Evolutionary conservation across 2,797 vertebrate genomes (phyloP).

Genomic region (Enteromius trimaculatus): DNA sequence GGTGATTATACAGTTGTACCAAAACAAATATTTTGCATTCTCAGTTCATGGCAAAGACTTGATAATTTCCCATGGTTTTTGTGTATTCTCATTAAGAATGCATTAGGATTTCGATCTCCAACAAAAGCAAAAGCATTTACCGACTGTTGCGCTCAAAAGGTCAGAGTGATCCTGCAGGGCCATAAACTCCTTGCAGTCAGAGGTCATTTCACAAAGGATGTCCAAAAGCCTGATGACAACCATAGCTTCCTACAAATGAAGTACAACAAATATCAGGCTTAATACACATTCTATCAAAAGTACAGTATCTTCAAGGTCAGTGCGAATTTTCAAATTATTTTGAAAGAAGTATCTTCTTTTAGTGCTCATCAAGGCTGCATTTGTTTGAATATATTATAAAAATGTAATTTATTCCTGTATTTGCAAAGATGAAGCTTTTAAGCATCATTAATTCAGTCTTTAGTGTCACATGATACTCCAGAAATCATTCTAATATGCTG

Average conservation of each 20-base stretch:
- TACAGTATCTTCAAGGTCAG: background rate
- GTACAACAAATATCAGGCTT: constrained; percentile 33
- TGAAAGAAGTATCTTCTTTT: background rate
- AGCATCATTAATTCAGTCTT: background rate
- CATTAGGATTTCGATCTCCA: constrained; percentile 39
- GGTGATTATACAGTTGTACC: constrained; percentile 25
- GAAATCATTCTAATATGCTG: background rate
- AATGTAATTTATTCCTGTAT: background rate
- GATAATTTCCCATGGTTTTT: constrained; percentile 11
- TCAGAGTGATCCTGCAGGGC: constrained; percentile 85
- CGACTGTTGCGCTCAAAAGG: constrained; percentile 83
- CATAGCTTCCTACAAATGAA: constrained; percentile 81
- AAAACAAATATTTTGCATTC: constrained; percentile 53
- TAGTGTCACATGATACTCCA: background rate
- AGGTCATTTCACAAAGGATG: constrained; percentile 92
- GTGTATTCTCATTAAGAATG: constrained; percentile 38
- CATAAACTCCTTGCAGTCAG: constrained; percentile 78
- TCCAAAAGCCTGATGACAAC: constrained; percentile 88
- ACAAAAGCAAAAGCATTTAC: constrained; percentile 74
- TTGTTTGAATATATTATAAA: background rate
- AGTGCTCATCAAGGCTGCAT: background rate
- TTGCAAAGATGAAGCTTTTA: background rate
- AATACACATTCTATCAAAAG: background rate
- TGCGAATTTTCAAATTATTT: background rate
- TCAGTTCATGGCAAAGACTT: constrained; percentile 24